These are phyloP conservation scores for Leuctra nigra DNA, from an alignment of 2,888 invertebrate species.

Conservation along the genomic window DNA sequence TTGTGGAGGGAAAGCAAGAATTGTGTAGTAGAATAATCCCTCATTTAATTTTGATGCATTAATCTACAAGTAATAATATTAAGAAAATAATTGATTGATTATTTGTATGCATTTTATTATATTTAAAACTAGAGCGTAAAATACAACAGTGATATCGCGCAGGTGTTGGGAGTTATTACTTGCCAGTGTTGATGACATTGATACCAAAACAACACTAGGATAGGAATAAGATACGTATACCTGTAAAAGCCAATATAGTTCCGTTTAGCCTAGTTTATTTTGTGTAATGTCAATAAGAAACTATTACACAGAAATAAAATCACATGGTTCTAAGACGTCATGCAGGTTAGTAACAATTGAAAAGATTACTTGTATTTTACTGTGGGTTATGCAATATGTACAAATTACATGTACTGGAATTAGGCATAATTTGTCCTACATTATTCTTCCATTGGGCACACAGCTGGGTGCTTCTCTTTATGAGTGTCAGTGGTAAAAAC, in stretches of 20 bases:
- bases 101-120: conserved; percentile 20
- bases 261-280: conserved; percentile 25
- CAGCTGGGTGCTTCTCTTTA: too few relatives aligned
- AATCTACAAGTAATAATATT: conserved; percentile 19
- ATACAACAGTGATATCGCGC: conserved; percentile 33
- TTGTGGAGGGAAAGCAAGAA: conserved; percentile 37
- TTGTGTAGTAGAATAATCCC: conserved; percentile 29
- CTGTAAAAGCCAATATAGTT: conserved; percentile 29
- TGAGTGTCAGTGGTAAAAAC: too few relatives aligned
- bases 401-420: too few relatives aligned
- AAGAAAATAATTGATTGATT: conserved; percentile 21
- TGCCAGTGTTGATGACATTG: conserved; percentile 35
- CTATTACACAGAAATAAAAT: conserved; percentile 33
- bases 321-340: conserved; percentile 40
- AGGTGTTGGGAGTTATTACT: conserved; percentile 38
- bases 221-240: background rate
- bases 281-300: conserved; percentile 43
- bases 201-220: conserved; percentile 31
- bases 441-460: too few relatives aligned
- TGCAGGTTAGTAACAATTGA: conserved; percentile 39
- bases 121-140: conserved; percentile 20
- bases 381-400: conserved; percentile 1
- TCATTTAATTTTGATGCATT: conserved; percentile 4
- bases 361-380: background rate
- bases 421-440: too few relatives aligned